These are phyloP conservation scores for Morpho helenor DNA, from an alignment of 2,888 invertebrate genomes.

Conservation along the genomic window DNA sequence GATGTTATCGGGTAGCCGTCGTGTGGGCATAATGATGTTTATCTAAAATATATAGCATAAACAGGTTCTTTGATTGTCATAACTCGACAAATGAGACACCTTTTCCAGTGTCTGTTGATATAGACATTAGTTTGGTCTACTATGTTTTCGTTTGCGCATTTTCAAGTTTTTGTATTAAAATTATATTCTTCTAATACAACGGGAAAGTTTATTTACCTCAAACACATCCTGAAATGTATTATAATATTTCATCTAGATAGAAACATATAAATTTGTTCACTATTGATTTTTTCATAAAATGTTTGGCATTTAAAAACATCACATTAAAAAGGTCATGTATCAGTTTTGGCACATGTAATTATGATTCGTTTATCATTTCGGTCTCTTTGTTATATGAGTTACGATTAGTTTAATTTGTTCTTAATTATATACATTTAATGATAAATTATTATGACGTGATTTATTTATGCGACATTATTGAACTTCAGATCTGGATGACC, in stretches of 20 bases:
- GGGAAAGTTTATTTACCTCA: conserved; percentile 33
- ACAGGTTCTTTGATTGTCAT: conserved; percentile 42
- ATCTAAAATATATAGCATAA: conserved; percentile 49
- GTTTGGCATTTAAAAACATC: conserved; percentile 5
- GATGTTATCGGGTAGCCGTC: conserved; percentile 52
- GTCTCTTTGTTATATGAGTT: not conserved
- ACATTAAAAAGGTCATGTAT: conserved; percentile 1
- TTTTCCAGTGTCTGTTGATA: not conserved
- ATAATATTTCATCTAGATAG: conserved; percentile 28
- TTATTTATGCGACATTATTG: conserved; percentile 13
- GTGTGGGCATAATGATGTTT: conserved; percentile 59
- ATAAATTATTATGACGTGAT: conserved; percentile 10
- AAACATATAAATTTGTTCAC: not conserved
- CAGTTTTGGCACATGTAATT: conserved; percentile 5
- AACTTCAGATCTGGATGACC: conserved; percentile 13
- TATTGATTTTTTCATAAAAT: not conserved
- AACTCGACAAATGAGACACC: conserved; percentile 29
- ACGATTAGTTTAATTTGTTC: not conserved
- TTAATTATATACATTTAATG: not conserved
- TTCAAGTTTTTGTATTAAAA: too few species aligned
- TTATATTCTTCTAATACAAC: too few species aligned
- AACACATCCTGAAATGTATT: conserved; percentile 40
- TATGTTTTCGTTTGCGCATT: too few species aligned
- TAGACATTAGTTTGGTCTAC: not conserved
- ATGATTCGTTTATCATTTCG: conserved; percentile 1